phyloP scores from a whole-genome alignment of 2,113 vertebrate species.

The Boulengerochromis microlepis region DNA sequence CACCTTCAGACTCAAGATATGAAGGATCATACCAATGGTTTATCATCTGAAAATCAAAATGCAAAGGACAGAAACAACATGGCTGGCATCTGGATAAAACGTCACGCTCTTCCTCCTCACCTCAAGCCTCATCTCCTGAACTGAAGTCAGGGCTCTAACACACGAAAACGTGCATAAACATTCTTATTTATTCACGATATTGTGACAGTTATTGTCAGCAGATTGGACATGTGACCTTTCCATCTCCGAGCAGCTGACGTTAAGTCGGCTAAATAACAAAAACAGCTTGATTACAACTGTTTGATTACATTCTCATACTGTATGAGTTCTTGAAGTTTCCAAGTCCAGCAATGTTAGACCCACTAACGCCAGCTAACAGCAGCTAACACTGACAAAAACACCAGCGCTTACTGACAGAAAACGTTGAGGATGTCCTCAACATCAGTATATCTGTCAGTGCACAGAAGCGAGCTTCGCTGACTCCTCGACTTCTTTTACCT shows the following conservation, averaged over 20 bases:
- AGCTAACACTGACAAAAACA: not conserved
- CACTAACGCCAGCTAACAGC: not conserved
- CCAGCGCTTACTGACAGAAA: not conserved
- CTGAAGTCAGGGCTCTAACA: accelerated
- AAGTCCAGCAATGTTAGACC: not conserved
- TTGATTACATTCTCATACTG: not conserved
- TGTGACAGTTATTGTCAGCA: not conserved
- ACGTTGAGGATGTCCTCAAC: accelerated
- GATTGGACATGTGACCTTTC: not conserved
- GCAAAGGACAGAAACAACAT: not conserved
- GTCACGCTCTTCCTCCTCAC: not conserved
- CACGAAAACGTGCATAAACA: accelerated
- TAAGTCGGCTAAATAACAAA: not conserved
- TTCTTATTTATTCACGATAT: accelerated
- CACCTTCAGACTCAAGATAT: not conserved
- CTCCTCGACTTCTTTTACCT: not conserved
- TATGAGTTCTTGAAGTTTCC: not conserved
- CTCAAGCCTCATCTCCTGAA: not conserved
- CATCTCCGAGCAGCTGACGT: not conserved
- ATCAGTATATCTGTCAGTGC: not conserved
- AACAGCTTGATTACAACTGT: not conserved
- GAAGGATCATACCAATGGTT: not conserved
- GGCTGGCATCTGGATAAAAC: not conserved
- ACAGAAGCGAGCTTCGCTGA: not conserved
- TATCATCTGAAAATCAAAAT: not conserved